Evolutionary conservation across 2,888 invertebrate species (phyloP), one percentile per base, ranked within the genome.

Genomic region (Phanerotoma sp.): DNA sequence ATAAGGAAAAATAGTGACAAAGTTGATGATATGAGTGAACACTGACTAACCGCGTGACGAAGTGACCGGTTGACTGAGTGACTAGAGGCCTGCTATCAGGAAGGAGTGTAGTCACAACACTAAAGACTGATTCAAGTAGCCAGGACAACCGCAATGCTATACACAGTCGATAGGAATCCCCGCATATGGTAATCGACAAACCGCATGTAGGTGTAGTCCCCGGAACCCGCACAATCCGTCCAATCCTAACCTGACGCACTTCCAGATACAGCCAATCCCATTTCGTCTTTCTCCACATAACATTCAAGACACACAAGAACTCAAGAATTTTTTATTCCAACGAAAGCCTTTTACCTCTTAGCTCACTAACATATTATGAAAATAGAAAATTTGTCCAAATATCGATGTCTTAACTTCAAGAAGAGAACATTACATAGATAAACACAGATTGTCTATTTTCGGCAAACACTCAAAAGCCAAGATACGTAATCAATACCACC

Each of bases 151-250:
- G 61, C 62, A 63, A 62, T 58, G 67, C 58, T 56, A 41, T 41
- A 30, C 37, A 53, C 16, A 38, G 47, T 13, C 40, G 66, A 68
- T 69, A 67, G 65, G 64, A 61, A 70, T 70, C 67, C 69, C 72
- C 74, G 68, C 73, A 72, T 74, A 74, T 74, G 74, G 74, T 69
- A 73, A 74, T 72, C 69, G 66, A 62, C 61, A 65, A 65, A 64
- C 56, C 61, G 58, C 66, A 71, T 68, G 74, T 74, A 72, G 74
- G 74, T 73, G 74, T 65, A 63, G 62, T 66, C 62, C 66, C 58
- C 60, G 62, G 63, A 60, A 66, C 57, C 64, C 61, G 46, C 49
- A n/a, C 37, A 42, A 25, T 21, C 15, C 38, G 25, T 30, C 40
- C 40, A 49, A 49, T 49, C 49, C 28, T n/a, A 37, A 47, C 37